Evolutionary conservation across 2,113 vertebrate species (phyloP), one percentile per base, ranked within the genome.

Genomic region (Etheostoma cragini): DNA sequence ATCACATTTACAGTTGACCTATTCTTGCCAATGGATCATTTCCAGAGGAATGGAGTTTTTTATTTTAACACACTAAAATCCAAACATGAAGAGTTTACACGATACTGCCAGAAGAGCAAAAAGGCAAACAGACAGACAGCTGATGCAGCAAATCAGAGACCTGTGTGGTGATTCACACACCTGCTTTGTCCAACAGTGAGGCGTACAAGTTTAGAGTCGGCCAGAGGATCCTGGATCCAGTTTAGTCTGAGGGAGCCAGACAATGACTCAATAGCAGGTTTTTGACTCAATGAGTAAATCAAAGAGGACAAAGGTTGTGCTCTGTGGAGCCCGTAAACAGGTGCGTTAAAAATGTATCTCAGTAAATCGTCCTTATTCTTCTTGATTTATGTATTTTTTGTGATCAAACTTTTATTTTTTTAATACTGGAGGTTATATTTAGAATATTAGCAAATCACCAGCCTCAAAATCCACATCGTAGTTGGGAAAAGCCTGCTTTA

Each of bases 1-100:
- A 91, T 89, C 83, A 75, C 84, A 86, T 89, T 91, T 71, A 73
- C 78, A 87, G 87, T 87, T 83, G 84, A 82, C 72, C 68, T 77
- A 30, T 68, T 75, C 79, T 56, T 71, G 82, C 84, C 86, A 88
- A 65, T 35, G 62, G 60, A 78, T 64, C n/a, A 13, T 83, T 80
- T 88, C 78, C 87, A 91, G 71, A 79, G 63, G 70, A 87, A 81
- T 82, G 78, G 35, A 46, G 7, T 8, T 65, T 53, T 53, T 69
- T 82, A 61, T 74, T 74, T 56, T 71, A 76, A 61, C 74, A 82
- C 52, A 77, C 81, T 71, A 76, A 78, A 82, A 86, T 81, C 73
- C 63, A 88, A 85, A 91, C 82, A 84, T 80, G 58, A 70, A 57
- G 68, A 64, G 22, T 84, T 85, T 78, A 85, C 58, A 72, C 53